Evolutionary conservation across 2,113 vertebrate species (phyloP).

Genomic region (Scortum barcoo): DNA sequence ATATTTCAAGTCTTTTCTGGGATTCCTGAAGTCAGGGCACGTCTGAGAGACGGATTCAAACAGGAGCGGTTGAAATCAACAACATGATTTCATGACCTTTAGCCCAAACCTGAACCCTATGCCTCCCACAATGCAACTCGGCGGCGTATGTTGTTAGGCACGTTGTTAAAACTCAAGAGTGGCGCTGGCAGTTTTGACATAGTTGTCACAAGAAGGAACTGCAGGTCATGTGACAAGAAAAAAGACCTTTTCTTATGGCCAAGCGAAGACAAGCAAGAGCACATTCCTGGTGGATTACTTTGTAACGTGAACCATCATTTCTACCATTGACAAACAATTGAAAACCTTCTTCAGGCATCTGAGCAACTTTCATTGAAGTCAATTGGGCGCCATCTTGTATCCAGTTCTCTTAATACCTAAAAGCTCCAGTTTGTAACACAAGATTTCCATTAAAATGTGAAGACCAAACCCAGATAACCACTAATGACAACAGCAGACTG

Average conservation of each 20-base stretch:
- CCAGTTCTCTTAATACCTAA: neutral
- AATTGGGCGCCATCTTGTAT: neutral
- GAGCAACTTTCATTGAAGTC: neutral
- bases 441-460: neutral
- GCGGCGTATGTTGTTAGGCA: neutral
- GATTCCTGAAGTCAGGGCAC: neutral
- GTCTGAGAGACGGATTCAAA: neutral
- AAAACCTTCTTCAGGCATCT: neutral
- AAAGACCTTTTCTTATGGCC: neutral
- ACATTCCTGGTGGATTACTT: neutral
- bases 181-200: neutral
- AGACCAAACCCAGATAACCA: neutral
- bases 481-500: neutral
- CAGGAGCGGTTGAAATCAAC: neutral
- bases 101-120: neutral
- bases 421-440: neutral
- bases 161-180: neutral
- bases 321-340: neutral
- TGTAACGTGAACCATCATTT: neutral
- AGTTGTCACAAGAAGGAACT: neutral
- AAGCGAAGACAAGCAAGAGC: neutral
- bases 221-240: neutral
- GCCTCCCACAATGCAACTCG: slow-evolving; percentile 11
- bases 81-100: neutral
- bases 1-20: neutral